Evolutionary conservation across 2,113 vertebrate genomes (phyloP).

Genomic region (Campylomormyrus numenius): DNA sequence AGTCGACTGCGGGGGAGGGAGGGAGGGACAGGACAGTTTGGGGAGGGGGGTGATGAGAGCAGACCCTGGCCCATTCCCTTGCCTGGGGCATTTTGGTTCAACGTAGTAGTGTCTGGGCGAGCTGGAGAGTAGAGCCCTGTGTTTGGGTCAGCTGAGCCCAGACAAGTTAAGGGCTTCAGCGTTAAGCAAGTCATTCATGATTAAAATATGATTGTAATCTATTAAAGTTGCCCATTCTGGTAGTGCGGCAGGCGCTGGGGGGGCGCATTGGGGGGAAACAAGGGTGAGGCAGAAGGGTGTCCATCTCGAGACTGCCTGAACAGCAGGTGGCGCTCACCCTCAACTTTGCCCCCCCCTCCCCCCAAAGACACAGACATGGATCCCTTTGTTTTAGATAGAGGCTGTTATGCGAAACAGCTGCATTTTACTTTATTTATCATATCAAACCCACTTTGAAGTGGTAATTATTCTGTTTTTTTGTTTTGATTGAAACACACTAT

Average conservation of each 20-base stretch:
- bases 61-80: not conserved
- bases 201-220: not conserved
- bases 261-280: no score
- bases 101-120: not conserved
- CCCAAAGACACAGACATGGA: not conserved
- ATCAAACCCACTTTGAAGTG: slow-evolving; percentile 77
- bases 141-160: not conserved
- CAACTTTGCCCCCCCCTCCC: not conserved
- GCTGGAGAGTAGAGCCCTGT: not conserved
- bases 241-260: not conserved
- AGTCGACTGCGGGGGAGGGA: no score
- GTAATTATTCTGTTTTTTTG: slow-evolving; percentile 71
- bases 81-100: not conserved
- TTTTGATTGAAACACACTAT: slow-evolving; percentile 66
- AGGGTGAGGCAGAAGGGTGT: not conserved
- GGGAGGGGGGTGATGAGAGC: not conserved
- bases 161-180: not conserved
- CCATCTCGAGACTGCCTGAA: not conserved
- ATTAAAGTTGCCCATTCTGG: not conserved
- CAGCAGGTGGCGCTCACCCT: not conserved
- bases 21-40: not conserved
- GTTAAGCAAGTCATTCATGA: not conserved
- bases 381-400: not conserved
- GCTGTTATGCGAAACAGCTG: not conserved
- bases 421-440: slow-evolving; percentile 48